A percentile compares a stretch with the other conserved stretches of the same genome.
phyloP scores from a whole-genome alignment of 2,888 invertebrate genomes.

The Drosophila gaucha region DNA sequence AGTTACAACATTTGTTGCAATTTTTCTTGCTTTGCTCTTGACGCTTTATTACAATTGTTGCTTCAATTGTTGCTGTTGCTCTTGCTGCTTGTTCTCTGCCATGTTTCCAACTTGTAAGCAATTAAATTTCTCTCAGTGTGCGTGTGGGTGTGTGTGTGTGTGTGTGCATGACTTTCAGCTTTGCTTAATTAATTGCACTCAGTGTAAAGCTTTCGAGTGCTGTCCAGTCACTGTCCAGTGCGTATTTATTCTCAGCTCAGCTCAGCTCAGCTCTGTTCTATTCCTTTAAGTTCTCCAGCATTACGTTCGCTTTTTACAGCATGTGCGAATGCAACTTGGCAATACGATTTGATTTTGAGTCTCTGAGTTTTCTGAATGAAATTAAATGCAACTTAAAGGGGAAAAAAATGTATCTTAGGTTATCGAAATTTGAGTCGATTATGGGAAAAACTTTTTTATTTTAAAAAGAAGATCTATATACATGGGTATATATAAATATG shows the following conservation, averaged over 20 bases:
- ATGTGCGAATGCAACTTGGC: constrained; percentile 1
- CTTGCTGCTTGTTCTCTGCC: constrained; percentile 53
- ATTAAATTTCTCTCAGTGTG: constrained; percentile 65
- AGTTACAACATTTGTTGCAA: constrained; percentile 79
- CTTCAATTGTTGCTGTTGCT: constrained; percentile 34
- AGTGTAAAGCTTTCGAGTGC: constrained; percentile 64
- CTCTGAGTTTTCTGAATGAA: constrained; percentile 8
- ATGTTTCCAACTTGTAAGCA: constrained; percentile 78
- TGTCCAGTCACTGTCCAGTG: constrained; percentile 55
- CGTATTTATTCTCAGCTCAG: constrained; percentile 30
- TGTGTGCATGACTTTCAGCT: constrained; percentile 74
- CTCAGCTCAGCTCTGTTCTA: neutral
- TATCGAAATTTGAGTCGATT: no score
- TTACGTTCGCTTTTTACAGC: constrained; percentile 4
- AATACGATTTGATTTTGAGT: constrained; percentile 27
- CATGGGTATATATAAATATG: no score
- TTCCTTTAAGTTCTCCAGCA: neutral
- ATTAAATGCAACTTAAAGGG: neutral
- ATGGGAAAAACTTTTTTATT: no score
- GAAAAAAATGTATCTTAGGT: no score
- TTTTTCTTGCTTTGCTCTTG: constrained; percentile 76
- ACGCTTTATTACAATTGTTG: constrained; percentile 77
- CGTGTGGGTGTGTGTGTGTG: constrained; percentile 16
- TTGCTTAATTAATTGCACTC: constrained; percentile 78
- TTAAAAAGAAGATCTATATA: no score